Base-by-base conservation (phyloP, 2,888 invertebrate species). In the Parelbella ahira region DNA sequence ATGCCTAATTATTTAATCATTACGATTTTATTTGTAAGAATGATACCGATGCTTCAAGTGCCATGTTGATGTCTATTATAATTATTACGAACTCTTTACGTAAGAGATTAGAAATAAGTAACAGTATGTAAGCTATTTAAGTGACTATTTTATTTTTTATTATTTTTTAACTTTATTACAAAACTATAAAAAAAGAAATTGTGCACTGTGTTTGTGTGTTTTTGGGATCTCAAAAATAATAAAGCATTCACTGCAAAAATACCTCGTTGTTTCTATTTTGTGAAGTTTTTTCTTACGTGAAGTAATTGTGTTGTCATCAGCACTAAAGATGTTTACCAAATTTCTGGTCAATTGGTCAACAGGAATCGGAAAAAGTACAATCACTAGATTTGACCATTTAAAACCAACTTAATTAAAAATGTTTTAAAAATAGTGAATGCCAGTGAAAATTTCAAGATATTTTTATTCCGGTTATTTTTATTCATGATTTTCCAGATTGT, bases 201-300 rank as follows among this genome's bases (percentile, higher is more conserved):
- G 63, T 76, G 77, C 82, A 81, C 81, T 60, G 75, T 81, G 80
- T 86, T 81, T 78, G 79, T 76, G 84, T 83, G 84, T 88, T 87
- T 87, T 88, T 87, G 87, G 80, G 86, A 87, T 88, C 86, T 86
- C 87, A 83, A 82, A 83, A 87, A 86, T 80, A 83, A 80, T 66
- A 81, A 74, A 72, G 66, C 79, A 77, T 73, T 75, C 69, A 72
- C 65, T 77, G 75, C 71, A 72, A 49, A 37, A 21, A 49, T 21
- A 23, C 9, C 23, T 33, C 15, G 15, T 15, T 15, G 2, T 15
- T 15, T n/a, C n/a, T n/a, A n/a, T n/a, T n/a, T n/a, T n/a, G n/a
- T n/a, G n/a, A n/a, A n/a, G n/a, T n/a, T n/a, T n/a, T n/a, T n/a
- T n/a, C n/a, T n/a, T n/a, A n/a, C n/a, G n/a, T n/a, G n/a, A n/a